Conservation (phyloP, 1,140 invertebrate genomes). For the Tetramorium simillimum region DNA sequence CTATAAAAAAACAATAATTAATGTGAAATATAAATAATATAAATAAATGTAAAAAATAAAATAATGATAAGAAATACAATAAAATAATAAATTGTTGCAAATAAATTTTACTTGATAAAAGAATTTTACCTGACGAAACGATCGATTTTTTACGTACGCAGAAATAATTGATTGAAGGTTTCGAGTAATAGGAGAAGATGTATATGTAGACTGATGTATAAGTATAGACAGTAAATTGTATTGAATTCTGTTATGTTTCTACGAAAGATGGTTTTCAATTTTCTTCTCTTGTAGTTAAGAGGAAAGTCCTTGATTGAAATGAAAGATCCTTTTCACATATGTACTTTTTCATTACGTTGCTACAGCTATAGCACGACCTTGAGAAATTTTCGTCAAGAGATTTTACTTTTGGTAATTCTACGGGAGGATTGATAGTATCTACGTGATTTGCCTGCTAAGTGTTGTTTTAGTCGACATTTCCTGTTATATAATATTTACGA, state of each 20-base stretch:
- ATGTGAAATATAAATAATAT: background rate
- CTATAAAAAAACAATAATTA: background rate
- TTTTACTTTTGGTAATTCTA: constrained; percentile 55
- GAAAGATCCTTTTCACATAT: background rate
- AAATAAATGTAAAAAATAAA: background rate
- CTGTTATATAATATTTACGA: background rate
- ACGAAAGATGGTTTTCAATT: background rate
- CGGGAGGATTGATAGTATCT: constrained; percentile 3
- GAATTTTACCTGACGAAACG: background rate
- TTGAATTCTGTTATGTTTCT: background rate
- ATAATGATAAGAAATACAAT: background rate
- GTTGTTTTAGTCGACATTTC: constrained; percentile 14
- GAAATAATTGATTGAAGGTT: background rate
- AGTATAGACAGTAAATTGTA: background rate
- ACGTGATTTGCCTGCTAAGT: constrained; percentile 57
- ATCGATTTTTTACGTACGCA: background rate
- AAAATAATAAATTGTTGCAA: background rate
- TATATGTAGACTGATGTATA: background rate
- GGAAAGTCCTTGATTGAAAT: background rate
- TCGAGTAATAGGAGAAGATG: background rate
- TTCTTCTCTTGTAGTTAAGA: background rate
- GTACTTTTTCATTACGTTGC: background rate
- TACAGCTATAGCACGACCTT: background rate
- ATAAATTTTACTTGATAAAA: background rate
- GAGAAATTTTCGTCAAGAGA: background rate